Percentiles rank a stretch among this genome's conserved stretches.
These are phyloP conservation scores for Drusus annulatus DNA, from an alignment of 1,140 invertebrate genomes.

Conservation along the genomic window DNA sequence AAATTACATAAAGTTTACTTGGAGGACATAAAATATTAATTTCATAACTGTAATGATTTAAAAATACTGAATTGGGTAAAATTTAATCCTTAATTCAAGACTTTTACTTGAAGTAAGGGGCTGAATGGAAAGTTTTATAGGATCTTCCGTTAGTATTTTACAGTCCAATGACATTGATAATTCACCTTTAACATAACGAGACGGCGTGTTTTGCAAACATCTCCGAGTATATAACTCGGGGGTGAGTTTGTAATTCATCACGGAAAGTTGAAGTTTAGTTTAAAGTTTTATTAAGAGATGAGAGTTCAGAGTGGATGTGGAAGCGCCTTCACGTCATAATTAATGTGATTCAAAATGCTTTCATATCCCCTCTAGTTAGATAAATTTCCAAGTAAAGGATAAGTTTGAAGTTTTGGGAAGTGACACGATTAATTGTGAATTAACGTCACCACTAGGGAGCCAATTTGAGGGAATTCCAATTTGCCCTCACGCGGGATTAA, in stretches of 20 bases:
- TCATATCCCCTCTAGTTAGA: conserved; percentile 30
- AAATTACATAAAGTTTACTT: no score
- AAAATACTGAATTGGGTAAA: no score
- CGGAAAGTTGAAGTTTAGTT: conserved; percentile 3
- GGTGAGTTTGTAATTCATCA: conserved; percentile 21
- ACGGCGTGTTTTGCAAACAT: no score
- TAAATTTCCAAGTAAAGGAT: conserved; percentile 34
- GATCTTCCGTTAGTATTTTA: no score
- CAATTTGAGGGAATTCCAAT: not conserved
- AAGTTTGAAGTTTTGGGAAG: conserved; percentile 35
- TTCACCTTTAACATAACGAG: no score
- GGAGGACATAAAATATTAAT: no score
- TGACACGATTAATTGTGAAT: conserved; percentile 27
- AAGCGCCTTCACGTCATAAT: conserved; percentile 22
- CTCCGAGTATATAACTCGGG: not conserved
- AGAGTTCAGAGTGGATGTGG: not conserved
- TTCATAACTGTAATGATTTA: no score
- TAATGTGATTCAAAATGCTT: conserved; percentile 41
- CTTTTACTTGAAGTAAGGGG: no score
- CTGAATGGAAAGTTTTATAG: not conserved
- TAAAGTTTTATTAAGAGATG: conserved; percentile 12
- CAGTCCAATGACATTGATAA: no score
- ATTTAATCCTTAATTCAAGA: no score
- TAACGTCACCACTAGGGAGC: conserved; percentile 20
- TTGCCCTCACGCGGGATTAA: conserved; percentile 16